phyloP scores from a whole-genome alignment of 1,140 invertebrate genomes.

The Aporrectodea caliginosa region DNA sequence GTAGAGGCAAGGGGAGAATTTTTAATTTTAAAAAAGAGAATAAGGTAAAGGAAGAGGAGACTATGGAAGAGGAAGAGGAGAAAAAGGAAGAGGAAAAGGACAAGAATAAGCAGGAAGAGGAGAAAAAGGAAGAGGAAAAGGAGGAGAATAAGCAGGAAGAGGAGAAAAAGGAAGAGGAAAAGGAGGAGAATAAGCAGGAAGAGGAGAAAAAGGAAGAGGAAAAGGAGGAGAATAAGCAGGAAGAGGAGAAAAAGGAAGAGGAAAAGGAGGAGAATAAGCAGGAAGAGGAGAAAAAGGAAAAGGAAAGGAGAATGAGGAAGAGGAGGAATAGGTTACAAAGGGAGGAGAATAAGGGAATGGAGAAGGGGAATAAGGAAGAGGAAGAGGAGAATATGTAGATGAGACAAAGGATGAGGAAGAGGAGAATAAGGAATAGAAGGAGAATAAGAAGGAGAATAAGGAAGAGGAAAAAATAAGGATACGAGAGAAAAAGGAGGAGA shows the following conservation, averaged over 20 bases:
- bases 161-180: constrained; percentile 19
- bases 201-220: neutral
- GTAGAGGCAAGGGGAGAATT: too few relatives aligned
- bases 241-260: neutral
- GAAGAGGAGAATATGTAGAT: neutral
- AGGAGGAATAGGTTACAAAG: neutral
- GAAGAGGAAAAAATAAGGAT: neutral
- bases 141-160: neutral
- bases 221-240: neutral
- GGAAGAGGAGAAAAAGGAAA: neutral
- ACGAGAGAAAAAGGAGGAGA: neutral
- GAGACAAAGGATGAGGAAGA: neutral
- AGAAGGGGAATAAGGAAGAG: constrained; percentile 1
- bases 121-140: neutral
- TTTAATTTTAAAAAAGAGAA: too few relatives aligned
- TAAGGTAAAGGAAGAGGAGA: constrained; percentile 16
- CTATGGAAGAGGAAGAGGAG: constrained; percentile 12
- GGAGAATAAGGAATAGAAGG: neutral
- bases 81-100: neutral
- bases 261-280: neutral
- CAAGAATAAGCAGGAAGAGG: neutral
- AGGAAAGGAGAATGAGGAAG: neutral
- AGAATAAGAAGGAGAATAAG: neutral
- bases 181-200: constrained; percentile 13
- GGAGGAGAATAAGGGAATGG: neutral